A percentile compares a stretch with the other conserved stretches of the same genome.
These are phyloP conservation scores for Cossypha dichroa DNA, from an alignment of 2,797 vertebrate species.

Conservation along the genomic window DNA sequence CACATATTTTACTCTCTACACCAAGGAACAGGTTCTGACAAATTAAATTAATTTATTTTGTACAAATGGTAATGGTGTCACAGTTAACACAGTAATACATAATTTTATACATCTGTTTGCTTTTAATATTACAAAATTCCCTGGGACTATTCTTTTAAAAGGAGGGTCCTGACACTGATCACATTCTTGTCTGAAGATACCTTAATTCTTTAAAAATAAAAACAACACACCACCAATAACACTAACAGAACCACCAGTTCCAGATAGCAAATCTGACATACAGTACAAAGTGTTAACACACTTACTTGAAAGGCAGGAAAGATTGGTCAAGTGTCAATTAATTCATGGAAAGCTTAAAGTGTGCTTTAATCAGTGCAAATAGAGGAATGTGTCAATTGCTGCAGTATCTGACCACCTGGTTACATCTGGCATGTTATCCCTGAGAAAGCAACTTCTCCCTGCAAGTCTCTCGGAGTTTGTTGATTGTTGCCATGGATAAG, in stretches of 20 bases:
- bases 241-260: neutral
- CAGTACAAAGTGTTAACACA: constrained; percentile 37
- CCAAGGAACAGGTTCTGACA: neutral
- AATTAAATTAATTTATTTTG: constrained; percentile 72
- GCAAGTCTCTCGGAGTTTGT: constrained; percentile 83
- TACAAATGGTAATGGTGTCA: constrained; percentile 27
- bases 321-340: constrained; percentile 58
- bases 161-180: neutral
- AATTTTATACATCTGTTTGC: neutral
- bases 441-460: constrained; percentile 78
- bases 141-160: neutral
- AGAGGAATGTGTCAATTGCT: constrained; percentile 71
- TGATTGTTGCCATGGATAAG: constrained; percentile 83
- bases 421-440: constrained; percentile 47
- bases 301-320: constrained; percentile 35
- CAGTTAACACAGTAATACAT: constrained; percentile 16
- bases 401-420: neutral
- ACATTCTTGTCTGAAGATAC: neutral
- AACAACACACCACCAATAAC: neutral
- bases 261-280: constrained; percentile 12
- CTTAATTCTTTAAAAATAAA: neutral
- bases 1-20: neutral
- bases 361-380: constrained; percentile 61
- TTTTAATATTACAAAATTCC: constrained; percentile 55
- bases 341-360: constrained; percentile 44